Evolutionary conservation across 2,113 vertebrate genomes (phyloP), one percentile per base, ranked within the genome.

Genomic region (Calcarius ornatus): DNA sequence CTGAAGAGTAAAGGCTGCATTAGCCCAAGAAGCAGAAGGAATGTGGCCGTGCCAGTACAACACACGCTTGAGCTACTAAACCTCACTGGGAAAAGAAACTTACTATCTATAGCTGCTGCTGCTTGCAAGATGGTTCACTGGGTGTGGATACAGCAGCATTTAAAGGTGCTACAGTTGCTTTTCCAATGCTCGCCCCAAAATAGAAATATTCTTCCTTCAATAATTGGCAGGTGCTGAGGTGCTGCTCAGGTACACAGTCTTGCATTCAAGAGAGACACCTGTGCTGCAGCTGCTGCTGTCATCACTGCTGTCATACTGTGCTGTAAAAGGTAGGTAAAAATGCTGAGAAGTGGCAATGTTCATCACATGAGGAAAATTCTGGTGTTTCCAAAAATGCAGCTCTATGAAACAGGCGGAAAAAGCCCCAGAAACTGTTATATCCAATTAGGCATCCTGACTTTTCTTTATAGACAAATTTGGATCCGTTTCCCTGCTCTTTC

Each of bases 251-350:
- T 69, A 47, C 61, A 54, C 8, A 35, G 61, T 14, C 19, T 13
- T 65, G 37, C 54, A 30, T 88, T 88, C 50, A 92, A 59, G 65
- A 83, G 59, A 81, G 18, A 45, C 11, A 51, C 50, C 57, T 60
- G 24, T 79, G 66, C 85, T 82, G 68, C 56, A 81, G 48, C 70
- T 82, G 66, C 59, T 61, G 59, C 59, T 38, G 59, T 63, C 48
- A 51, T 89, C 69, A 37, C 35, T 75, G 65, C 93, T 92, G 50
- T 50, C 82, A 69, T 51, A 37, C 54, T 47, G 3, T 31, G 47
- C 72, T 92, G 72, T 35, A 57, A 94, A 90, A 90, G 54, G 85
- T 42, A 77, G 50, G 71, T 54, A 22, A 77, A 96, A 96, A 50
- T 73, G 64, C 88, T 92, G 64, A 78, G 72, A 68, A 72, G 37